phyloP scores from a whole-genome alignment of 1,140 invertebrate species.

The Phthorimaea operculella region DNA sequence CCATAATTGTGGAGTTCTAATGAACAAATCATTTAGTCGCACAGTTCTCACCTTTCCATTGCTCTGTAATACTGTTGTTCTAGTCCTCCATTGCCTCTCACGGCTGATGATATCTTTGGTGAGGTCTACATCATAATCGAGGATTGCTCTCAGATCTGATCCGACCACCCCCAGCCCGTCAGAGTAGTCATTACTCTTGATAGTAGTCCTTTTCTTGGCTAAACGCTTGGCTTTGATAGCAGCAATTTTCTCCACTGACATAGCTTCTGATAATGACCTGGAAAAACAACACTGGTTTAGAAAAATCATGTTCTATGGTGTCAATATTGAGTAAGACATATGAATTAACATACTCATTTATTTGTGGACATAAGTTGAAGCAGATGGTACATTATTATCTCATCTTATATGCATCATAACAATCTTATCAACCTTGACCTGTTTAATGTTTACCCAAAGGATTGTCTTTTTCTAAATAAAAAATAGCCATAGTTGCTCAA shows the following conservation, averaged over 20 bases:
- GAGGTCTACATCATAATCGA: slow-evolving; percentile 96
- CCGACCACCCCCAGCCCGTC: slow-evolving; percentile 73
- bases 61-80: slow-evolving; percentile 95
- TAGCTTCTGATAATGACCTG: slow-evolving; percentile 91
- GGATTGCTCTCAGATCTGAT: slow-evolving; percentile 87
- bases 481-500: too few species aligned
- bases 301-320: too few species aligned
- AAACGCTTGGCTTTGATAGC: slow-evolving; percentile 97
- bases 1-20: too few species aligned
- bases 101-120: slow-evolving; percentile 96
- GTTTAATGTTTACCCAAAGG: too few species aligned
- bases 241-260: slow-evolving; percentile 98
- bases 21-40: too few species aligned
- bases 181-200: slow-evolving; percentile 91
- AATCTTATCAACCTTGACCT: too few species aligned
- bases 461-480: too few species aligned
- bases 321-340: too few species aligned
- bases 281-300: slow-evolving; percentile 6
- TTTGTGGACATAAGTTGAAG: too few species aligned
- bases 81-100: slow-evolving; percentile 94
- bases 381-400: too few species aligned
- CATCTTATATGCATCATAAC: too few species aligned
- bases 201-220: slow-evolving; percentile 95
- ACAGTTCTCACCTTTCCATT: slow-evolving; percentile 81
- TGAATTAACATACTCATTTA: too few species aligned